Evolutionary conservation across 2,888 invertebrate species (phyloP).

Genomic region (Heliconius sara): DNA sequence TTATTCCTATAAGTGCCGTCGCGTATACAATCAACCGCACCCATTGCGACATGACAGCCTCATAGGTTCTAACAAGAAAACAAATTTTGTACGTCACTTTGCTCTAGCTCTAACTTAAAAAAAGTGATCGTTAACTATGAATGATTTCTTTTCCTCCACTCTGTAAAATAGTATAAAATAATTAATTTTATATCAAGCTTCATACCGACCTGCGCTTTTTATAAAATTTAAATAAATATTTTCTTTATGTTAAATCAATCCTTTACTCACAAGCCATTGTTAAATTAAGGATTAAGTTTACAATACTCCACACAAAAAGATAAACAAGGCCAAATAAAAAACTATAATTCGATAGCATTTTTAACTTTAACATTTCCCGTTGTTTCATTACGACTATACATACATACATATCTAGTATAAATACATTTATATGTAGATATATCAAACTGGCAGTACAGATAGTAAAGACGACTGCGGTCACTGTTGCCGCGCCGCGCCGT

Average conservation of each 20-base stretch:
- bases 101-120: too few relatives aligned
- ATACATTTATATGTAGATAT: background rate
- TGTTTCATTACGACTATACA: background rate
- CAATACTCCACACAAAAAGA: background rate
- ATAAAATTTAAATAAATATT: too few relatives aligned
- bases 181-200: too few relatives aligned
- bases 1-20: too few relatives aligned
- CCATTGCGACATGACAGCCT: too few relatives aligned
- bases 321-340: background rate
- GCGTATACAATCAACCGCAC: too few relatives aligned
- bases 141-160: too few relatives aligned
- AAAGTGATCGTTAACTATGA: too few relatives aligned
- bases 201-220: too few relatives aligned
- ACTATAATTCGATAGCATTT: background rate
- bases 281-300: background rate
- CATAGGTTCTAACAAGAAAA: too few relatives aligned
- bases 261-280: background rate
- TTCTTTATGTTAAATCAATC: background rate
- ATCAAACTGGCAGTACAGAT: background rate
- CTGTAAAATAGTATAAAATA: too few relatives aligned
- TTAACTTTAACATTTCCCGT: background rate
- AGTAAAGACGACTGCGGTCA: slow-evolving; percentile 16
- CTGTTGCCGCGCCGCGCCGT: slow-evolving; percentile 11
- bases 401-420: background rate
- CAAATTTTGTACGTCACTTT: too few relatives aligned